Conservation (phyloP, 2,113 vertebrate genomes). For the Nibea coibor region DNA sequence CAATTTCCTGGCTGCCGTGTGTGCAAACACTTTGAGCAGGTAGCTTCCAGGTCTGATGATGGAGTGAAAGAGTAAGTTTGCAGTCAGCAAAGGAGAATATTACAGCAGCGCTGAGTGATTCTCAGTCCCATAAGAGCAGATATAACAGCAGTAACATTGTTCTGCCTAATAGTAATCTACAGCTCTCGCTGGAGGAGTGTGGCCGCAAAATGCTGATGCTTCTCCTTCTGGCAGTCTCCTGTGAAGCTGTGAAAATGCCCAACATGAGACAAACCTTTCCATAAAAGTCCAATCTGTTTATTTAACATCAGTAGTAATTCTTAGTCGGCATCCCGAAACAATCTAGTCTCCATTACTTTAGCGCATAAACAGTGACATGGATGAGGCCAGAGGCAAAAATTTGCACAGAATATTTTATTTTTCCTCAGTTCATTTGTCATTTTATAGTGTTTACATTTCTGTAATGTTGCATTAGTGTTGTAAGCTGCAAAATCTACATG, state of each 20-base stretch:
- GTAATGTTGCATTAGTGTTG: not conserved
- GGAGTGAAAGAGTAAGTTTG: slow-evolving; percentile 29
- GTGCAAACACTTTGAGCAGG: slow-evolving; percentile 56
- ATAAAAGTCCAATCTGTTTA: not conserved
- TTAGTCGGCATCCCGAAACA: not conserved
- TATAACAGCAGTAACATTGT: slow-evolving; percentile 26
- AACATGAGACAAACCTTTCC: not conserved
- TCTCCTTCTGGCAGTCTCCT: not conserved
- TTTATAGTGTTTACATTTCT: not conserved
- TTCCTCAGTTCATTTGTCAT: not conserved
- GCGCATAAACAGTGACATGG: too few relatives aligned
- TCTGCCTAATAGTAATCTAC: slow-evolving; percentile 14
- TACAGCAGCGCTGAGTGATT: slow-evolving; percentile 24
- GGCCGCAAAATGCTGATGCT: slow-evolving; percentile 21
- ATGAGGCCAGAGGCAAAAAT: not conserved
- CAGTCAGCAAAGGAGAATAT: slow-evolving; percentile 36
- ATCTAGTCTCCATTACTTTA: not conserved
- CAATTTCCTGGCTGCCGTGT: slow-evolving; percentile 52
- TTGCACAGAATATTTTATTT: not conserved
- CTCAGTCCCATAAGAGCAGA: slow-evolving; percentile 14
- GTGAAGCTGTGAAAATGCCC: not conserved
- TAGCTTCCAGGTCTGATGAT: slow-evolving; percentile 39
- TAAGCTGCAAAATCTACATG: not conserved
- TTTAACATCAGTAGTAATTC: not conserved
- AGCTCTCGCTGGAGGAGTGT: not conserved